Percentiles rank a stretch among this genome's conserved stretches.
Conservation (phyloP, 2,888 invertebrate genomes). For the Bedellia somnulentella region DNA sequence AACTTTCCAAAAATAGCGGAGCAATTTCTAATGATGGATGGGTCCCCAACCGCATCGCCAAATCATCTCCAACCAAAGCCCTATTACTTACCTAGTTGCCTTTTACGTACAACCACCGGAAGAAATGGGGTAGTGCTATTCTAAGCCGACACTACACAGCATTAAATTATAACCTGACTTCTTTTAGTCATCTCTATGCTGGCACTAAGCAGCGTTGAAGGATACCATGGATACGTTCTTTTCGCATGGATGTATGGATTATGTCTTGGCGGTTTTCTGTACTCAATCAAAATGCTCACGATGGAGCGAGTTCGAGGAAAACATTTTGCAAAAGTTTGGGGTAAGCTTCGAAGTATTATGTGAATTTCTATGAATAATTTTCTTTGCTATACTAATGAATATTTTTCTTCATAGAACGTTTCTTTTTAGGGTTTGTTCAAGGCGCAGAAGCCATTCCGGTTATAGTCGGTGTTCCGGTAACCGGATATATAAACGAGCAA, state of each 20-base stretch:
- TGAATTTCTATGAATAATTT: no score
- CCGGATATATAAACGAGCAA: slow-evolving; percentile 81
- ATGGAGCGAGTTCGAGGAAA: slow-evolving; percentile 82
- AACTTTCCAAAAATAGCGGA: no score
- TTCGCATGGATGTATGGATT: slow-evolving; percentile 86
- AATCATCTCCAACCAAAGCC: no score
- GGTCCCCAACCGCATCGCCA: no score
- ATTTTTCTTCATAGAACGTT: no score
- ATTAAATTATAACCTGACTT: no score
- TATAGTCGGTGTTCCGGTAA: slow-evolving; percentile 82
- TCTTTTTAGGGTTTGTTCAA: slow-evolving; percentile 69
- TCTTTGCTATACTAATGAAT: no score
- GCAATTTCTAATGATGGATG: no score
- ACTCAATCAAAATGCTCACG: slow-evolving; percentile 86
- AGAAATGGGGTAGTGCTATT: no score
- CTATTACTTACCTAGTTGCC: no score
- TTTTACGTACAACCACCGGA: no score
- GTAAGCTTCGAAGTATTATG: slow-evolving; percentile 31
- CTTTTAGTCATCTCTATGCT: slow-evolving; percentile 81
- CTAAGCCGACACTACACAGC: no score
- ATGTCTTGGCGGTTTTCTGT: slow-evolving; percentile 79
- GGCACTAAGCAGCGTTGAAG: slow-evolving; percentile 80
- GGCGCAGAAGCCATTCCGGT: slow-evolving; percentile 86
- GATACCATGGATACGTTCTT: slow-evolving; percentile 82
- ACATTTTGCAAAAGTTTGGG: slow-evolving; percentile 89